Evolutionary conservation across 2,113 vertebrate genomes (phyloP), one percentile per base, ranked within the genome.

Genomic region (Cariama cristata): DNA sequence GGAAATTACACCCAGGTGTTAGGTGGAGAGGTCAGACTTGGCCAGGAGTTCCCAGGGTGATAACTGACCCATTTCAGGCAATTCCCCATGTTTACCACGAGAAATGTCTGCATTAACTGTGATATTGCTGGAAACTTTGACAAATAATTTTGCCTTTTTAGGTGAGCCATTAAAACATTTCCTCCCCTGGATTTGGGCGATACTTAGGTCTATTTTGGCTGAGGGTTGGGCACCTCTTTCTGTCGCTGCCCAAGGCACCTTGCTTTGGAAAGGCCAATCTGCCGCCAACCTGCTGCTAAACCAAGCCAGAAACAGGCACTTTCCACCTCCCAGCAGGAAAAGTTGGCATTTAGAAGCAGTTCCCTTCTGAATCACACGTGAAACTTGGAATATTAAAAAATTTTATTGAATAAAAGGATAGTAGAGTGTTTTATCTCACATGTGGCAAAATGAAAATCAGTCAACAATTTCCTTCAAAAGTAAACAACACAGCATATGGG

Each of bases 1-100:
- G 94, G 75, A 95, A 97, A 94, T 88, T 56, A 35, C 79, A 66
- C 71, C 93, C 97, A 93, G 96, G 96, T 93, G 93, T 91, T 73
- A 53, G 63, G 79, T 91, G 90, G 86, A 95, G 91, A 83, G 89
- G 89, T 79, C 83, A 93, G 45, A 1, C 52, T 74, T 82, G 86
- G 91, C 91, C 93, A 87, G 90, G 14, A 2, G 71, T 40, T 88
- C 85, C 79, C 55, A 55, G 87, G 75, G 38, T 64, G 62, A 60
- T 30, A 82, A 74, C 71, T 82, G 89, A 93, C 93, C 89, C 47
- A 0, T 53, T 75, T 17, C 45, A 79, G 53, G 52, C 87, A 73
- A 40, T 86, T 79, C 77, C 24, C 19, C 8, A 2, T 23, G 13
- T 69, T 90, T 73, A 30, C 44, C 72, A 67, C 1, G 3, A 90